Conservation (phyloP, 1,140 invertebrate species). For the Argopecten irradians region DNA sequence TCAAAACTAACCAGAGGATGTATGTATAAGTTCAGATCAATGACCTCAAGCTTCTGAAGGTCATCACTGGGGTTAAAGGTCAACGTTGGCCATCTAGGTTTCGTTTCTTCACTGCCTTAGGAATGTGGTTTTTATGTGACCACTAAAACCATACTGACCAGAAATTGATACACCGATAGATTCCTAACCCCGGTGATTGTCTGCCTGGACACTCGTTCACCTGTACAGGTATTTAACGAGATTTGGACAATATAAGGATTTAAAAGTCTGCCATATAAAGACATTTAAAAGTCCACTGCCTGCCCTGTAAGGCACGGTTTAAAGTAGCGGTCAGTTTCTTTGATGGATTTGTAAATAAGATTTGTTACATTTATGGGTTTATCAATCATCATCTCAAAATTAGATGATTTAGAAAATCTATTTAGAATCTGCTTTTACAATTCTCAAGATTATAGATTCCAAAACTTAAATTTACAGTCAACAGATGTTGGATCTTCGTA, state of each 20-base stretch:
- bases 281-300: background rate
- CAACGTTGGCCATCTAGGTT: background rate
- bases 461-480: too few relatives aligned
- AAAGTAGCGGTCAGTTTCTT: background rate
- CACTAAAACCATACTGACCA: constrained; percentile 9
- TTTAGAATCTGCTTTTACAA: too few relatives aligned
- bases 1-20: background rate
- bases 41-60: background rate
- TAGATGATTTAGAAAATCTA: too few relatives aligned
- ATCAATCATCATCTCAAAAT: too few relatives aligned
- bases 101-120: background rate
- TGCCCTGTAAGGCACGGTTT: background rate
- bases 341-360: background rate
- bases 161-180: background rate
- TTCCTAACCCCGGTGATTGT: background rate
- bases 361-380: background rate
- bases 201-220: background rate
- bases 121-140: background rate
- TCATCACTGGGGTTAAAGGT: background rate
- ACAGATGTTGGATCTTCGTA: too few relatives aligned
- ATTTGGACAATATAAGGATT: too few relatives aligned
- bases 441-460: too few relatives aligned
- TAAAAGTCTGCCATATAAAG: too few relatives aligned
- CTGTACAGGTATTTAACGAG: background rate
- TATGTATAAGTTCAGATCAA: background rate